These are phyloP conservation scores for Macrobrachium rosenbergii DNA, from an alignment of 1,140 invertebrate species.

Conservation along the genomic window DNA sequence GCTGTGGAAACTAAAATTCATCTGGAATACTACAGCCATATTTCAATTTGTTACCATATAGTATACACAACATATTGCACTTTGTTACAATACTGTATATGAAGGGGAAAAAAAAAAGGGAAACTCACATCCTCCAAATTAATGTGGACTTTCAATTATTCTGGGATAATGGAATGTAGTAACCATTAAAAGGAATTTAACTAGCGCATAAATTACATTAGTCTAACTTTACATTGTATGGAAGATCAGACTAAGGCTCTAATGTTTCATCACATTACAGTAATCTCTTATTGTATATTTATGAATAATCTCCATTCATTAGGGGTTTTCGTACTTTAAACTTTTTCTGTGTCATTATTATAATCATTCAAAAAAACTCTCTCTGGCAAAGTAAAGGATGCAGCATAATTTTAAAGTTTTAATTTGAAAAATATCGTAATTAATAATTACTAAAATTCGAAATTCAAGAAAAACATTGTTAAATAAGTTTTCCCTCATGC, in stretches of 20 bases:
- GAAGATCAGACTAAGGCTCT: slow-evolving; percentile 49
- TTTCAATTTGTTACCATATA: neutral
- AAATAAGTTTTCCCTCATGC: neutral
- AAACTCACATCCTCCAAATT: neutral
- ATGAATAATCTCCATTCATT: neutral
- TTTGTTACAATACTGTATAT: neutral
- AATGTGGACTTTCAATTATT: neutral
- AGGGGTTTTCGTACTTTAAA: neutral
- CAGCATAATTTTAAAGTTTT: too few relatives aligned
- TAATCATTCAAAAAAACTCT: neutral
- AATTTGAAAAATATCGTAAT: too few relatives aligned
- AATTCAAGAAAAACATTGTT: neutral
- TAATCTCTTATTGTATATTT: neutral
- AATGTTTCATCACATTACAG: slow-evolving; percentile 30
- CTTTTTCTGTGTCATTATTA: neutral
- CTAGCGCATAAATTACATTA: neutral
- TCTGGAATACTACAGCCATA: neutral
- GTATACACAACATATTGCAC: neutral
- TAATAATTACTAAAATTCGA: neutral
- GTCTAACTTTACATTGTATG: slow-evolving; percentile 23
- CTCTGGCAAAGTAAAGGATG: too few relatives aligned
- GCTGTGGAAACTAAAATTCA: too few relatives aligned
- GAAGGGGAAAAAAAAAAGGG: neutral
- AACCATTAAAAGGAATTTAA: neutral
- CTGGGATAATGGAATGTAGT: slow-evolving; percentile 3